A percentile compares a stretch with the other conserved stretches of the same genome.
phyloP scores from a whole-genome alignment of 1,140 invertebrate genomes.

The Atta texana region DNA sequence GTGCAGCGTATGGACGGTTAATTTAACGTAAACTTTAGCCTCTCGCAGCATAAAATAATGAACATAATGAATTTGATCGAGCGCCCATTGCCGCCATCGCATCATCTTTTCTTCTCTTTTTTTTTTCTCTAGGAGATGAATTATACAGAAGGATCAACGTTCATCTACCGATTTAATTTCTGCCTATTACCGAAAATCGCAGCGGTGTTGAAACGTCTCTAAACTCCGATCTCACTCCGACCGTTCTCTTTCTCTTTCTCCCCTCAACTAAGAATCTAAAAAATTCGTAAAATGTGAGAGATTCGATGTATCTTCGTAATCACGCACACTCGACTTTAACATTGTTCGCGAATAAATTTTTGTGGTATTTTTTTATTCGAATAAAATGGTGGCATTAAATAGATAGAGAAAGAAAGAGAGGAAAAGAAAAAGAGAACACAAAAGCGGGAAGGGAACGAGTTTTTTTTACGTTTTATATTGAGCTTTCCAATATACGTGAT shows the following conservation, averaged over 20 bases:
- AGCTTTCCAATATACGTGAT: background rate
- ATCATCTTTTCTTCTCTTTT: background rate
- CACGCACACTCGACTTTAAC: background rate
- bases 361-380: background rate
- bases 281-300: constrained; percentile 40
- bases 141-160: constrained; percentile 10
- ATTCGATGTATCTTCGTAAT: constrained; percentile 13
- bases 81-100: background rate
- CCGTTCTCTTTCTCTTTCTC: background rate
- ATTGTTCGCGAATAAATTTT: constrained; percentile 28
- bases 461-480: constrained; percentile 6
- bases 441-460: background rate
- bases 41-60: constrained; percentile 37
- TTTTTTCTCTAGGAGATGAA: background rate
- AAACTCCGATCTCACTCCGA: constrained; percentile 1
- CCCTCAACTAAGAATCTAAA: background rate
- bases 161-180: constrained; percentile 44
- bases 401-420: background rate
- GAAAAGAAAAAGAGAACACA: background rate
- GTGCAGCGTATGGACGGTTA: constrained; percentile 20
- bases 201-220: constrained; percentile 8
- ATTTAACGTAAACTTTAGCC: constrained; percentile 58
- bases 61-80: constrained; percentile 61
- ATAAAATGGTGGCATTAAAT: background rate
- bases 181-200: constrained; percentile 43